phyloP scores from a whole-genome alignment of 2,888 invertebrate genomes.

The Hemicrepidius hirtus region DNA sequence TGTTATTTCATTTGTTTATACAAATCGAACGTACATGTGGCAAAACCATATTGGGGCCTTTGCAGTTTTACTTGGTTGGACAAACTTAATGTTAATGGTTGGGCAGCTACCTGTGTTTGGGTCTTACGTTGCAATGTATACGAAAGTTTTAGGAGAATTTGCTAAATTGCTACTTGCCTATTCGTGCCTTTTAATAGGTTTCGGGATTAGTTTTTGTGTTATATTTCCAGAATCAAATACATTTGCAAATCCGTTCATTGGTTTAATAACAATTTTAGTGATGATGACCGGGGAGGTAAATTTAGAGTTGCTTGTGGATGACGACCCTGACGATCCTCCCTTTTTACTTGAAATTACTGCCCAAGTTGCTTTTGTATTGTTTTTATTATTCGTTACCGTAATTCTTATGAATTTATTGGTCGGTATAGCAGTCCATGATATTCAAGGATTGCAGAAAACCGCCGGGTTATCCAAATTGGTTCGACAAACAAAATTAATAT shows the following conservation, averaged over 20 bases:
- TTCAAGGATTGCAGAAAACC: conserved; percentile 89
- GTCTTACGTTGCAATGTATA: conserved; percentile 93
- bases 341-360: conserved; percentile 87
- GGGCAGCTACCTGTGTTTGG: conserved; percentile 92
- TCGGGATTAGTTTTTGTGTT: conserved; percentile 91
- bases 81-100: conserved; percentile 93
- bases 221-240: conserved; percentile 89
- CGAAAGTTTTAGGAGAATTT: conserved; percentile 90
- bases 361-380: conserved; percentile 87
- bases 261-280: conserved; percentile 87
- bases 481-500: conserved; percentile 89
- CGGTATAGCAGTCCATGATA: conserved; percentile 91
- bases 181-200: conserved; percentile 88
- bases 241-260: conserved; percentile 89
- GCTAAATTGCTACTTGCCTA: conserved; percentile 90
- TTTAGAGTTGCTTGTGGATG: conserved; percentile 83
- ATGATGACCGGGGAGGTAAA: conserved; percentile 94
- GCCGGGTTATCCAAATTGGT: conserved; percentile 89
- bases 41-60: conserved; percentile 92
- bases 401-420: conserved; percentile 90
- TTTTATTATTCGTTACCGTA: conserved; percentile 88
- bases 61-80: conserved; percentile 90
- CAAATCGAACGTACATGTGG: conserved; percentile 85
- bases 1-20: conserved; percentile 87
- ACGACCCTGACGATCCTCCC: conserved; percentile 84